Evolutionary conservation across 2,888 invertebrate genomes (phyloP), one percentile per base, ranked within the genome.

Genomic region (Pseudococcus jackbeardsleyi): DNA sequence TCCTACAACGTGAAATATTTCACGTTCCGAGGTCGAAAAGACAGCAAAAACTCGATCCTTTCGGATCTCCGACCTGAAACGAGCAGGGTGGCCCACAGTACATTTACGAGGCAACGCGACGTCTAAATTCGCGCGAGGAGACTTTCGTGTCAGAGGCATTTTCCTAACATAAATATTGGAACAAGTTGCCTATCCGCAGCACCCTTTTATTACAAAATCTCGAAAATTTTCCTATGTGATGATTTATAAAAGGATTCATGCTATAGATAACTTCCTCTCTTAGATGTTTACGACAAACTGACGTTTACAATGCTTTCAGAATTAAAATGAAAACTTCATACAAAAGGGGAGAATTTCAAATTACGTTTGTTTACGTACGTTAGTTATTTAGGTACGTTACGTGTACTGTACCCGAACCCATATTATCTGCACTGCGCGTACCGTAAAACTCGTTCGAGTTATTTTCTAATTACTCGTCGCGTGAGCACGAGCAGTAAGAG

Each of bases 201-300:
- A 64, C 64, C 64, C 64, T 64, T 64, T 64, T 64, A 64, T 64
- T 64, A 64, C 64, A 22, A 64, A 64, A 64, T 64, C 64, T 64
- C 64, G 64, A 64, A 64, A 64, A 64, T 64, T 64, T 64, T 64
- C 64, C 22, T 64, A 64, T 64, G 64, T 64, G 64, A 64, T 64
- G 64, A 64, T 64, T 64, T 64, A 64, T 64, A 64, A 64, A 64
- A 64, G 64, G 64, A 64, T 64, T 64, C 19, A 64, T 64, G 64
- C 64, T 64, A 64, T 64, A 64, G 64, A 64, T 64, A 64, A 64
- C 64, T 64, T 64, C 64, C 64, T 64, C 12, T 64, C 22, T 64
- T 19, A 64, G 64, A 64, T 64, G 64, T 64, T 50, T 64, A 64
- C 64, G 64, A 64, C 64, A 22, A 64, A 64, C 64, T 64, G 64